These are phyloP conservation scores for Hapalemur alaotrensis DNA, from an alignment of 2,797 vertebrate species.

Conservation along the genomic window DNA sequence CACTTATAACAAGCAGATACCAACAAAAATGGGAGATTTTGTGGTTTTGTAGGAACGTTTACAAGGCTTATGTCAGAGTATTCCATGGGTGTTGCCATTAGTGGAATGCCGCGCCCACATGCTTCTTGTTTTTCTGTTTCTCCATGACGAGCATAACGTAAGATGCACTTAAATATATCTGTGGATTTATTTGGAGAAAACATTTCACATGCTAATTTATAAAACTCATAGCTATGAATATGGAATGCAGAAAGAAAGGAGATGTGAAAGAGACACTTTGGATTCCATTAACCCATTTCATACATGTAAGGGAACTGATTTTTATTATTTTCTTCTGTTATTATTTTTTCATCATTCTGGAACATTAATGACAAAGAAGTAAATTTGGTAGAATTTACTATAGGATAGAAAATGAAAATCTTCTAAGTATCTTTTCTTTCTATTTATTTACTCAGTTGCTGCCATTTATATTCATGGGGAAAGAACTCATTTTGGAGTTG, in stretches of 20 bases:
- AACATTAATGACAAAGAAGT: neutral
- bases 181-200: neutral
- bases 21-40: neutral
- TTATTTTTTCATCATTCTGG: neutral
- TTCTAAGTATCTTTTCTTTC: neutral
- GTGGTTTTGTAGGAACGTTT: neutral
- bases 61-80: neutral
- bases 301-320: neutral
- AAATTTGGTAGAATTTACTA: neutral
- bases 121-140: neutral
- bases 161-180: neutral
- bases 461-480: neutral
- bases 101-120: accelerated
- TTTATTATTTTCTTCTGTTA: neutral
- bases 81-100: neutral
- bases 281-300: neutral
- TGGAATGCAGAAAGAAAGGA: neutral
- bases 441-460: neutral
- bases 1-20: no score
- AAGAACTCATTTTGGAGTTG: conserved; percentile 20
- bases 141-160: neutral
- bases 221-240: neutral
- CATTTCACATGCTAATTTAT: neutral
- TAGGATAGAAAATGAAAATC: neutral
- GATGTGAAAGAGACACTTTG: neutral